Percentiles rank a stretch among this genome's conserved stretches.
Conservation (phyloP, 2,888 invertebrate genomes). For the Papilio elwesi region DNA sequence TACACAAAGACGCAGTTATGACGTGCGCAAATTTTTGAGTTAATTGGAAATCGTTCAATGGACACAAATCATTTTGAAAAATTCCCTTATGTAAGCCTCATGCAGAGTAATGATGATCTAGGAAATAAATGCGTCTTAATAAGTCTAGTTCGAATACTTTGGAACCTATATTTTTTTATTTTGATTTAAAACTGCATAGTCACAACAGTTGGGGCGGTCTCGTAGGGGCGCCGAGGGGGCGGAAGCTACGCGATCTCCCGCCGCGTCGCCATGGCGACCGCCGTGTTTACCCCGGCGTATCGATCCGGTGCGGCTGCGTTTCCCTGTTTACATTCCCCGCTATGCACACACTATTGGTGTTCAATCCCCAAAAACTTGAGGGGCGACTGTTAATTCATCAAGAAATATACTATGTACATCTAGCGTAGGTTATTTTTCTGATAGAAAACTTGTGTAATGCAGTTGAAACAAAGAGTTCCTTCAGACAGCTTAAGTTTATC, state of each 20-base stretch:
- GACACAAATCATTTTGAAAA: no score
- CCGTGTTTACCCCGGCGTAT: slow-evolving; percentile 82
- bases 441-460: not conserved
- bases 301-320: slow-evolving; percentile 66
- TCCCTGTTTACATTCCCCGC: slow-evolving; percentile 69
- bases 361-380: slow-evolving; percentile 41
- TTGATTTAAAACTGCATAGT: slow-evolving; percentile 7
- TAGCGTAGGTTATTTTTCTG: not conserved
- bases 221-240: slow-evolving; percentile 52
- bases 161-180: not conserved
- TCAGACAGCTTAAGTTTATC: no score
- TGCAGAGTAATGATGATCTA: not conserved
- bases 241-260: slow-evolving; percentile 74
- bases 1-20: no score
- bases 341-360: slow-evolving; percentile 46
- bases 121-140: not conserved
- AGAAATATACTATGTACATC: slow-evolving; percentile 19
- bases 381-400: slow-evolving; percentile 34
- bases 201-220: slow-evolving; percentile 28
- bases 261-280: slow-evolving; percentile 77
- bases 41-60: no score
- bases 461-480: not conserved
- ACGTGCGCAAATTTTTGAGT: no score
- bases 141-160: not conserved
- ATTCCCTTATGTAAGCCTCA: not conserved